Evolutionary conservation across 2,113 vertebrate genomes (phyloP).

Genomic region (Ancistrus triradiatus): DNA sequence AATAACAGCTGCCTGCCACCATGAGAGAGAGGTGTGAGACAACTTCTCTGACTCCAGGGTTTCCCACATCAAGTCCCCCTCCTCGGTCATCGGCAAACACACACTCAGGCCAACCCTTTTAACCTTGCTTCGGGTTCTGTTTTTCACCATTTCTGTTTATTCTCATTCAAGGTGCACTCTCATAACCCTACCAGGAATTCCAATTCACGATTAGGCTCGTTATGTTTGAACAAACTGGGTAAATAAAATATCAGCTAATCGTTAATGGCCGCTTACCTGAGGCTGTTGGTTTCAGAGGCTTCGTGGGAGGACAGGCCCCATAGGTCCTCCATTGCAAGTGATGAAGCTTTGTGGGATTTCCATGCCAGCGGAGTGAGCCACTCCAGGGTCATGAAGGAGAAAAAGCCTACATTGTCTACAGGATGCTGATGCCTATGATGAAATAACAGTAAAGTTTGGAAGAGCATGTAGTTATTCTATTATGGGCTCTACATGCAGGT

Average conservation of each 20-base stretch:
- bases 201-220: neutral
- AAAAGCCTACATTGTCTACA: slow-evolving; percentile 77
- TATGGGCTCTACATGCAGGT: too few relatives aligned
- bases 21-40: slow-evolving; percentile 38
- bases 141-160: slow-evolving; percentile 22
- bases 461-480: too few relatives aligned
- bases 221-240: neutral
- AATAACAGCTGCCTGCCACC: slow-evolving; percentile 50
- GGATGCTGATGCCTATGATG: slow-evolving; percentile 74
- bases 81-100: neutral
- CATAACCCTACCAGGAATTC: slow-evolving; percentile 13
- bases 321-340: slow-evolving; percentile 65
- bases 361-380: slow-evolving; percentile 74
- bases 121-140: slow-evolving; percentile 7
- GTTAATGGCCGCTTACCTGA: slow-evolving; percentile 64
- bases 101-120: neutral
- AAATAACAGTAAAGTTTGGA: slow-evolving; percentile 12
- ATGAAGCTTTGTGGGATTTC: slow-evolving; percentile 64
- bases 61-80: slow-evolving; percentile 20
- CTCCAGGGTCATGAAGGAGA: slow-evolving; percentile 78
- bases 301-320: slow-evolving; percentile 77
- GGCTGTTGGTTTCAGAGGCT: slow-evolving; percentile 68
- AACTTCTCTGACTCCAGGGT: slow-evolving; percentile 23
- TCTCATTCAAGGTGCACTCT: slow-evolving; percentile 1
- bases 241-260: neutral